Conservation (phyloP, 1,140 invertebrate species). For the Marisa cornuarietis region DNA sequence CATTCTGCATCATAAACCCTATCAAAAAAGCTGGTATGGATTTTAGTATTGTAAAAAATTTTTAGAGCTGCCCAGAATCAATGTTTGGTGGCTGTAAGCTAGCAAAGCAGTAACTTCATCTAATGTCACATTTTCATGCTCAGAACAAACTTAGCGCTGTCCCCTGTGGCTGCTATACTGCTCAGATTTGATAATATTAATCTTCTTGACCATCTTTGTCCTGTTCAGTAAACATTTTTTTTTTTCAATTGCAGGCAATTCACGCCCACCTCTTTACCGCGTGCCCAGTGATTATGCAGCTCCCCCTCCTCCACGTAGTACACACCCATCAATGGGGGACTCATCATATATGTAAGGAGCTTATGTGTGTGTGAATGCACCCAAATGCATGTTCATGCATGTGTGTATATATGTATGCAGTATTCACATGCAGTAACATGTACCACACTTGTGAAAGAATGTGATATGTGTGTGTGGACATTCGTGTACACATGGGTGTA, state of each 20-base stretch:
- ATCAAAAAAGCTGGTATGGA: no score
- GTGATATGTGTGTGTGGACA: neutral
- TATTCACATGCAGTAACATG: no score
- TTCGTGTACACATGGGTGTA: neutral
- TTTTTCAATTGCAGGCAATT: constrained; percentile 56
- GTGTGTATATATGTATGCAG: neutral
- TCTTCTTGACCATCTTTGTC: neutral
- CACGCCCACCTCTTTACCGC: constrained; percentile 39
- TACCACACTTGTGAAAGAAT: no score
- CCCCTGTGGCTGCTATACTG: no score
- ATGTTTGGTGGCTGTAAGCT: no score
- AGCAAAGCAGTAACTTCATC: neutral
- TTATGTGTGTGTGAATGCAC: neutral
- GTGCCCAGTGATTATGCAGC: constrained; percentile 68
- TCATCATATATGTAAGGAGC: constrained; percentile 9
- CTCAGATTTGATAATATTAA: neutral
- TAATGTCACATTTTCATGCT: neutral
- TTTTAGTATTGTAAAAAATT: no score
- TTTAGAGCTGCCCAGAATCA: no score
- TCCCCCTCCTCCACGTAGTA: constrained; percentile 44
- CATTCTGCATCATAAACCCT: no score
- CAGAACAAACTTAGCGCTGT: neutral
- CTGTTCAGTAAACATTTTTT: constrained; percentile 48
- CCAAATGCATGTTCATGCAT: neutral
- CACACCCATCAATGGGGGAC: constrained; percentile 36